Percentiles rank a stretch among this genome's conserved stretches.
Evolutionary conservation across 2,888 invertebrate genomes (phyloP).

Genomic region (Mystacides longicornis): DNA sequence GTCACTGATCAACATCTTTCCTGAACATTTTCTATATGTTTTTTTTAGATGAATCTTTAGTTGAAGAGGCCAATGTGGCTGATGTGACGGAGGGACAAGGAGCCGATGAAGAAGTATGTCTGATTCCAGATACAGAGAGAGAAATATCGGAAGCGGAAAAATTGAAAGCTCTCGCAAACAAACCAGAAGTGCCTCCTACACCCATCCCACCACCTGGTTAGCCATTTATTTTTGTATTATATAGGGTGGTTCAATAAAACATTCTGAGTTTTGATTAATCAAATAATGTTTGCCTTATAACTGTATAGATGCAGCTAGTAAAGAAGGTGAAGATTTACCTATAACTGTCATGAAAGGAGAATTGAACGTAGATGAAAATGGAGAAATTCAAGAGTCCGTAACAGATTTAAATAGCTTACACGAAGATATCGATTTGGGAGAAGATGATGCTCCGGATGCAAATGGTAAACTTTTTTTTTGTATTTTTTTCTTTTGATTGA

Average conservation of each 20-base stretch:
- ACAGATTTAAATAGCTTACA: conserved; percentile 14
- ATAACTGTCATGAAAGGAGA: conserved; percentile 15
- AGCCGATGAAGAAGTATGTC: conserved; percentile 60
- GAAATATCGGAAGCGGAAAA: conserved; percentile 62
- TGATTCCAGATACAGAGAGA: conserved; percentile 61
- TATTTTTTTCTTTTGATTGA: neutral
- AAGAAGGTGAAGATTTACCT: conserved; percentile 9
- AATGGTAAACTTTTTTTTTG: conserved; percentile 3
- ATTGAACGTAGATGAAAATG: conserved; percentile 13
- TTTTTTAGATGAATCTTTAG: conserved; percentile 17
- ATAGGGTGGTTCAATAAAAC: too few relatives aligned
- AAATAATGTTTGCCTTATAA: conserved; percentile 3
- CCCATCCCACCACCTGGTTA: conserved; percentile 30
- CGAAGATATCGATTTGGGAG: conserved; percentile 12
- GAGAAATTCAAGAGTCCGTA: conserved; percentile 13
- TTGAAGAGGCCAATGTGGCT: conserved; percentile 16
- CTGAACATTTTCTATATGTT: neutral
- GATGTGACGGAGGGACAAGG: conserved; percentile 39
- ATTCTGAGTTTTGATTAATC: too few relatives aligned
- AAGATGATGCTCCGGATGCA: conserved; percentile 26
- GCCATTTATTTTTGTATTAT: too few relatives aligned
- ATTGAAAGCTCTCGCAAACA: conserved; percentile 44
- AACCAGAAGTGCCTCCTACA: conserved; percentile 33
- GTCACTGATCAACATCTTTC: neutral
- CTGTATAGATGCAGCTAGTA: conserved; percentile 13